These are phyloP conservation scores for Burhinus oedicnemus DNA, from an alignment of 2,113 vertebrate genomes.

Conservation along the genomic window DNA sequence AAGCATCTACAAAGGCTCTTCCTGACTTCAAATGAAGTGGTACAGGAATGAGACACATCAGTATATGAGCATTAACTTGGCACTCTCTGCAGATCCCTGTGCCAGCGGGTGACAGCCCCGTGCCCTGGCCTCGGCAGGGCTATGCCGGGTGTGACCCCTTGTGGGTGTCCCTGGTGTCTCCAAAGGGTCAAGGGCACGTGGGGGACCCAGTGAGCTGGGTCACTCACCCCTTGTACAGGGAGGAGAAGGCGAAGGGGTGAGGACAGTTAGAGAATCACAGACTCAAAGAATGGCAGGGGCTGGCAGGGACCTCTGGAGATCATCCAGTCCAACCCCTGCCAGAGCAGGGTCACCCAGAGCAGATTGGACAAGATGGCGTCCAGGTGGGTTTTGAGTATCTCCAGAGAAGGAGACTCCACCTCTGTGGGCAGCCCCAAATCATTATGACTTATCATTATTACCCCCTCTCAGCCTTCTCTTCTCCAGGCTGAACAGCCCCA, in stretches of 20 bases:
- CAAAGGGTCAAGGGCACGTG: rapidly evolving
- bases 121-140: background rate
- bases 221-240: background rate
- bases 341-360: no score
- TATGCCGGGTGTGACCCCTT: background rate
- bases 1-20: background rate
- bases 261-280: background rate
- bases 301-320: no score
- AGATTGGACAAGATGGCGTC: no score
- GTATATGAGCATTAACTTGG: rapidly evolving
- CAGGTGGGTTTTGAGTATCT: no score
- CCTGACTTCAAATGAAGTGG: background rate
- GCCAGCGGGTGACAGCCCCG: rapidly evolving
- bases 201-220: rapidly evolving
- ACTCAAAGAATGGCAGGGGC: background rate
- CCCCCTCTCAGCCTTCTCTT: no score
- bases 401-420: no score
- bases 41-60: rapidly evolving
- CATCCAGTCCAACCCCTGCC: no score
- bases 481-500: no score
- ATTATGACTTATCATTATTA: no score
- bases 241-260: background rate
- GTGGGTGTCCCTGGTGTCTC: background rate
- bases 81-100: background rate
- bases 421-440: no score